Evolutionary conservation across 2,113 vertebrate genomes (phyloP), one percentile per base, ranked within the genome.

Genomic region (Psilopsiagon aymara): DNA sequence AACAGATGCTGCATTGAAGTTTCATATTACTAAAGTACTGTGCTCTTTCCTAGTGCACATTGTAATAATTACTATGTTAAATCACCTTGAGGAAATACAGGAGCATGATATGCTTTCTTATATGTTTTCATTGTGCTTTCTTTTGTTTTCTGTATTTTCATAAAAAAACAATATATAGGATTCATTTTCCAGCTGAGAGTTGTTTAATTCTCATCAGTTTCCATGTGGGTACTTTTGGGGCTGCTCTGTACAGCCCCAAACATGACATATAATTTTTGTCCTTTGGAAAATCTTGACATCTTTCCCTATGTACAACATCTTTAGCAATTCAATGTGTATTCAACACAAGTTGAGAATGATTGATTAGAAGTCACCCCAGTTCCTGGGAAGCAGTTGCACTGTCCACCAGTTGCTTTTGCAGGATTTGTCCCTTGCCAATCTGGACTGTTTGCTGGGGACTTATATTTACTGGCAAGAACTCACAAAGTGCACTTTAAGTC

Each of bases 1-100:
- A 94, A 79, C 91, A 91, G 94, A 93, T 91, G 86, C 70, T 73
- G 14, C 25, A 49, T 49, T 76, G 46, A 84, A 82, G 86, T 82
- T 87, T 94, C 86, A 35, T 87, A 29, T 96, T 94, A 70, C 88
- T 85, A 2, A 86, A 95, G 44, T 29, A 57, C 23, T 77, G 57
- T 21, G 21, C 37, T 80, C 37, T 90, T 86, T 82, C 74, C 69
- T 86, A 41, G n/a, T 46, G 67, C 81, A 39, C 18, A 3, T 63
- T 92, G 80, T 80, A 80, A 35, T 89, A 71, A 75, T 88, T 78
- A 76, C 46, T 73, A 9, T 57, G 35, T 77, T 90, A 64, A 81
- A 86, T 94, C 59, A 51, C 70, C 53, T 89, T 70, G 63, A 95
- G 77, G 29, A 92, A 88, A 89, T 82, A 94, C 59, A 80, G 49